Percentiles rank a stretch among this genome's conserved stretches.
Evolutionary conservation across 2,113 vertebrate species (phyloP).

Genomic region (Camarhynchus parvulus): DNA sequence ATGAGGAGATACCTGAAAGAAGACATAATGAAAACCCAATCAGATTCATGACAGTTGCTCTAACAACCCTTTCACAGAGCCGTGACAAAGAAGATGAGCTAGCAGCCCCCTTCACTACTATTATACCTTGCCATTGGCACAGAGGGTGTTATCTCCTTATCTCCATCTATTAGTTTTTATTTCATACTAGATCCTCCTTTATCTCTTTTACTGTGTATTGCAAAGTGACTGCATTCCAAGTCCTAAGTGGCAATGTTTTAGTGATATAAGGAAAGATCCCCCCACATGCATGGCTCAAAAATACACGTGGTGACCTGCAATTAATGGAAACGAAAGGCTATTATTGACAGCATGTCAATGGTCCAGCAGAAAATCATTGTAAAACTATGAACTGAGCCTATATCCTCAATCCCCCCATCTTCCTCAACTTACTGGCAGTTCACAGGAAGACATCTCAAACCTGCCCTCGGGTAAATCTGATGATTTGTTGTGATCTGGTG

Average conservation of each 20-base stretch:
- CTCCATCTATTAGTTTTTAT: not conserved
- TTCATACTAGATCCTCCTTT: not conserved
- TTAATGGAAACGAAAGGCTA: not conserved
- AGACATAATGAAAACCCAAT: not conserved
- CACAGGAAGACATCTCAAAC: not conserved
- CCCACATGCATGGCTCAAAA: not conserved
- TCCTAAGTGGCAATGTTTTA: accelerated
- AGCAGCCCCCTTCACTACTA: not conserved
- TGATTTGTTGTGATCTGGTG: no score
- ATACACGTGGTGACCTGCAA: accelerated
- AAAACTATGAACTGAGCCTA: not conserved
- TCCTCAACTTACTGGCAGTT: accelerated
- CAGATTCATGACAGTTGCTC: accelerated
- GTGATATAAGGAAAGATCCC: not conserved
- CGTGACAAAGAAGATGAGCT: not conserved
- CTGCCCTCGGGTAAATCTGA: not conserved
- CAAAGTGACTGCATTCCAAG: not conserved
- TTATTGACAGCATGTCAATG: accelerated
- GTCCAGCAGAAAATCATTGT: not conserved
- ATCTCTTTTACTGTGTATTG: not conserved
- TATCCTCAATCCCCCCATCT: not conserved
- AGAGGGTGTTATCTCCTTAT: not conserved
- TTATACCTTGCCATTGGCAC: not conserved
- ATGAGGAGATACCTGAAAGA: not conserved
- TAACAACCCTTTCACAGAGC: not conserved